Percentiles rank a stretch among this genome's conserved stretches.
Evolutionary conservation across 64 coral and sea anemone species (phyloP).

Genomic region (Pocillopora verrucosa): DNA sequence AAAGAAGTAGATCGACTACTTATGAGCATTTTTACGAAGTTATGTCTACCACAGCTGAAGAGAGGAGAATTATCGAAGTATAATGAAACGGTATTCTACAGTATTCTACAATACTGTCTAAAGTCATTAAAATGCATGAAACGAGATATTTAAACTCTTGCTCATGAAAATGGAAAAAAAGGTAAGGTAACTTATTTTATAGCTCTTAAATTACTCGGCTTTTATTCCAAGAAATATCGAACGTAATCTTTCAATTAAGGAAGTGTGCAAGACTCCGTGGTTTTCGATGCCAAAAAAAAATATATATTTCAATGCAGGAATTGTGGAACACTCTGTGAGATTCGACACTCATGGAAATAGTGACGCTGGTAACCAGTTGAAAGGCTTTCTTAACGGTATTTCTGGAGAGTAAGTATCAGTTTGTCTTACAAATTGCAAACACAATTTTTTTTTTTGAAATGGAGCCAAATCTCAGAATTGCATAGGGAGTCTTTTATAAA

Average conservation of each 20-base stretch:
- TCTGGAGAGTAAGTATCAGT: slow-evolving; percentile 6
- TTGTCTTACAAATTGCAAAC: neutral
- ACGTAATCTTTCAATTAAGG: neutral
- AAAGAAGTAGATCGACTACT: too few species aligned
- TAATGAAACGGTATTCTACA: too few species aligned
- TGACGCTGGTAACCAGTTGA: neutral
- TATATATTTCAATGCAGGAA: neutral
- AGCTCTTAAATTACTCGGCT: too few species aligned
- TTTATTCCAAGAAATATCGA: too few species aligned
- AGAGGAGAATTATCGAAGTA: too few species aligned
- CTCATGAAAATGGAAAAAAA: too few species aligned
- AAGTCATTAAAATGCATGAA: too few species aligned
- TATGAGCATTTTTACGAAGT: neutral
- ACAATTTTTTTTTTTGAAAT: neutral
- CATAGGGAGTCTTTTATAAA: too few species aligned
- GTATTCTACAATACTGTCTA: too few species aligned
- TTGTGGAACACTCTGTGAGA: neutral
- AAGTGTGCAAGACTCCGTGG: neutral
- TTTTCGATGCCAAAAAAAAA: neutral
- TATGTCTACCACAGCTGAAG: neutral
- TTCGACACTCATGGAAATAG: neutral
- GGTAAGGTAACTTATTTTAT: too few species aligned
- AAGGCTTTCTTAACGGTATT: neutral
- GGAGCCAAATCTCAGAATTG: neutral
- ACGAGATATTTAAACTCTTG: too few species aligned